Evolutionary conservation across 2,888 invertebrate species (phyloP).

Genomic region (Drosophila robusta): DNA sequence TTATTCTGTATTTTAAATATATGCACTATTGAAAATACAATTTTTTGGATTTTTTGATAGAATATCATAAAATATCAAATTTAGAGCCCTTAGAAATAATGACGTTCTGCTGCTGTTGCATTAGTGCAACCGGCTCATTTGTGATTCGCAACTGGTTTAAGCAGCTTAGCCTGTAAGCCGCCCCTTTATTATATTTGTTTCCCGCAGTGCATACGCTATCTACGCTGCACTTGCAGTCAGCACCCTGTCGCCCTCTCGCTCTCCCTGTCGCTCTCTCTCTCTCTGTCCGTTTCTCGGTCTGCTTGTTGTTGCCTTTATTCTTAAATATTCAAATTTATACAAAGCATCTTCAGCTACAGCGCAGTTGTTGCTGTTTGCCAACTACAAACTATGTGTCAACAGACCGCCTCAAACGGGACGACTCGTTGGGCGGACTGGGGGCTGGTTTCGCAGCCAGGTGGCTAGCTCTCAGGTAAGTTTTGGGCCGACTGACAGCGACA

Average conservation of each 20-base stretch:
- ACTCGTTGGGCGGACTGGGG: not conserved
- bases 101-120: too few relatives aligned
- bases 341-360: conserved; percentile 71
- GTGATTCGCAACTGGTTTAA: not conserved
- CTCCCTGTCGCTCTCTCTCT: not conserved
- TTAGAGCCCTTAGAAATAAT: too few relatives aligned
- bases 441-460: conserved; percentile 7
- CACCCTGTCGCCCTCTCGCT: not conserved
- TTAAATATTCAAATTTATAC: conserved; percentile 78
- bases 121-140: too few relatives aligned
- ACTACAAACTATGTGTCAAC: conserved; percentile 77
- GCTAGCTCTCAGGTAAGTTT: conserved; percentile 40
- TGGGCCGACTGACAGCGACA: conserved; percentile 56
- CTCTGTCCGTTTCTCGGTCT: not conserved
- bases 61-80: too few relatives aligned
- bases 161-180: not conserved
- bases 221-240: conserved; percentile 11
- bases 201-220: conserved; percentile 17
- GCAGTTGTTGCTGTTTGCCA: conserved; percentile 65
- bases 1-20: too few relatives aligned
- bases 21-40: too few relatives aligned
- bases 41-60: too few relatives aligned
- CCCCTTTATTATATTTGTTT: conserved; percentile 7
- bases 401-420: conserved; percentile 30
- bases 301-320: conserved; percentile 55